Evolutionary conservation across 2,113 vertebrate genomes (phyloP).

Genomic region (Notothenia rossii): DNA sequence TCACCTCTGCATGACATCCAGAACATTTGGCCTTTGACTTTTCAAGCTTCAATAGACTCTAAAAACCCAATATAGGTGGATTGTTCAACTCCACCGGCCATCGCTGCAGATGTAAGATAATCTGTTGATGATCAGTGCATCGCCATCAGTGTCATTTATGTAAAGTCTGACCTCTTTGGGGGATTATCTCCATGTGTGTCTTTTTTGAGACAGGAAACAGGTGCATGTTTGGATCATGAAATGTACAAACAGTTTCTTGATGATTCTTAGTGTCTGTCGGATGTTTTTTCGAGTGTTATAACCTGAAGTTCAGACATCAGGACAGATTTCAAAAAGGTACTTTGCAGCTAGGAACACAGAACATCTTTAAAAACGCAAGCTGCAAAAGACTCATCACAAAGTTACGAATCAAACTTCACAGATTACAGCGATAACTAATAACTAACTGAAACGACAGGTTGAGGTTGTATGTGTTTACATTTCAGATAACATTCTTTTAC

Average conservation of each 20-base stretch:
- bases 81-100: constrained; percentile 2
- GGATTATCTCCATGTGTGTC: constrained; percentile 33
- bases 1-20: background rate
- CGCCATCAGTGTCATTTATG: constrained; percentile 62
- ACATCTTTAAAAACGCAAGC: background rate
- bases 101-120: constrained; percentile 38
- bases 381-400: background rate
- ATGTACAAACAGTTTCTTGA: too few species aligned
- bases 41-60: background rate
- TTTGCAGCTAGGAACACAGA: too few species aligned
- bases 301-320: too few species aligned
- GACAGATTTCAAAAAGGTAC: too few species aligned
- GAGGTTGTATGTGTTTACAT: background rate
- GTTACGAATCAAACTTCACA: background rate
- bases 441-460: background rate
- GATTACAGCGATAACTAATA: background rate
- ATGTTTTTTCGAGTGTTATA: too few species aligned
- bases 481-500: background rate
- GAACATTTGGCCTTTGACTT: background rate
- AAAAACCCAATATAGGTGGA: background rate
- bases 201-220: background rate
- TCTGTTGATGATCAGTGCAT: constrained; percentile 22
- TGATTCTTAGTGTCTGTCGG: too few species aligned
- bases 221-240: too few species aligned
- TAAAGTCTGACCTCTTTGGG: constrained; percentile 38